A percentile compares a stretch with the other conserved stretches of the same genome.
These are phyloP conservation scores for Andinoacara biseriatus DNA, from an alignment of 2,113 vertebrate genomes.

Conservation along the genomic window DNA sequence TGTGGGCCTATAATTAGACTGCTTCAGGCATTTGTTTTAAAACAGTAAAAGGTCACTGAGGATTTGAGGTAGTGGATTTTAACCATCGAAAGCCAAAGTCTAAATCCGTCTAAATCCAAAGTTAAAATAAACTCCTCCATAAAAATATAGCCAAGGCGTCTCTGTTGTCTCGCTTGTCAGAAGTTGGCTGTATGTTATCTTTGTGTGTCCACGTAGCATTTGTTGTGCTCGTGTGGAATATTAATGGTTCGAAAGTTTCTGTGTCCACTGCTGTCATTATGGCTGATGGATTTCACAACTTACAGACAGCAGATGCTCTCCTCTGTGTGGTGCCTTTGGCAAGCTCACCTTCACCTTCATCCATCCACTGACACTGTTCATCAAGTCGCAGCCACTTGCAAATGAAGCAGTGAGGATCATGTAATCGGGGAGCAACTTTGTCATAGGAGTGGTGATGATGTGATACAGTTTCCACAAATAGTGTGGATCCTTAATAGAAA, in stretches of 20 bases:
- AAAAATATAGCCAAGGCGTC: background rate
- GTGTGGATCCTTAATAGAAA: background rate
- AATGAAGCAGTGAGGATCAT: slow-evolving; percentile 5
- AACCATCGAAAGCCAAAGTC: background rate
- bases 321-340: slow-evolving; percentile 31
- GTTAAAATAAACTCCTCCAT: background rate
- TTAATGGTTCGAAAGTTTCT: slow-evolving; percentile 31
- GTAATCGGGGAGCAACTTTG: background rate
- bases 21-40: background rate
- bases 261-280: background rate
- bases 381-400: background rate
- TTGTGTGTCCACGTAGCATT: background rate
- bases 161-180: background rate
- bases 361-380: background rate
- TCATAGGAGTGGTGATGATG: background rate
- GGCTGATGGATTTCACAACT: slow-evolving; percentile 17
- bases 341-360: slow-evolving; percentile 37
- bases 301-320: slow-evolving; percentile 53
- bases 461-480: background rate
- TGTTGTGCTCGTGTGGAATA: slow-evolving; percentile 16
- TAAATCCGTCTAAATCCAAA: background rate
- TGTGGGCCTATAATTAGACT: slow-evolving; percentile 42
- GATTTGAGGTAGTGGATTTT: slow-evolving; percentile 34
- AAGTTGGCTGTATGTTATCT: background rate
- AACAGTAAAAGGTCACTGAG: slow-evolving; percentile 22